phyloP scores from a whole-genome alignment of 2,113 vertebrate genomes.

The Amphiprion ocellaris region DNA sequence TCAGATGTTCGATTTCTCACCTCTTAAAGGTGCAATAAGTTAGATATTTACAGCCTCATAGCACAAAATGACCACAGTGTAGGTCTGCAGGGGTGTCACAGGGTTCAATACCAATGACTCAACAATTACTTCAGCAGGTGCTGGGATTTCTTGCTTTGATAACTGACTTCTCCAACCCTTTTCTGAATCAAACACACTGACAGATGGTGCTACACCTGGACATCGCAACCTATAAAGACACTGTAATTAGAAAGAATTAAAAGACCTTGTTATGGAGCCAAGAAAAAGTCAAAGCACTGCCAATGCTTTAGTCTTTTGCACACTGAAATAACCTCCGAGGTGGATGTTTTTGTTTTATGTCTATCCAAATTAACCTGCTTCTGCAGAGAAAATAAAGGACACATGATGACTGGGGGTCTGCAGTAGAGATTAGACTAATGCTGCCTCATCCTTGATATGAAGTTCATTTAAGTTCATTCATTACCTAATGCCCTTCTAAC shows the following conservation, averaged over 20 bases:
- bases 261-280: neutral
- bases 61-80: slow-evolving; percentile 50
- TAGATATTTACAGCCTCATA: slow-evolving; percentile 46
- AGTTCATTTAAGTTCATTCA: slow-evolving; percentile 33
- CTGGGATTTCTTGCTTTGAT: neutral
- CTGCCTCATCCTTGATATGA: slow-evolving; percentile 19
- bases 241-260: slow-evolving; percentile 12
- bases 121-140: slow-evolving; percentile 8
- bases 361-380: slow-evolving; percentile 27
- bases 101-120: slow-evolving; percentile 54
- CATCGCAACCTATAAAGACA: neutral
- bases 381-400: neutral
- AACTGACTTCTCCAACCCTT: neutral
- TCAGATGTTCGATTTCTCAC: slow-evolving; percentile 68
- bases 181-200: slow-evolving; percentile 5
- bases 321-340: neutral
- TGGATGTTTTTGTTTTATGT: neutral
- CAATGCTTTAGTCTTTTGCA: slow-evolving; percentile 11
- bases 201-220: slow-evolving; percentile 34
- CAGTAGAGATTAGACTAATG: slow-evolving; percentile 7
- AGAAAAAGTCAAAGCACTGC: slow-evolving; percentile 2
- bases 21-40: slow-evolving; percentile 61
- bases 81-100: slow-evolving; percentile 39
- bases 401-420: neutral
- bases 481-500: slow-evolving; percentile 38